These are phyloP conservation scores for Dicrostonyx torquatus DNA, from an alignment of 2,797 vertebrate genomes.

Conservation along the genomic window DNA sequence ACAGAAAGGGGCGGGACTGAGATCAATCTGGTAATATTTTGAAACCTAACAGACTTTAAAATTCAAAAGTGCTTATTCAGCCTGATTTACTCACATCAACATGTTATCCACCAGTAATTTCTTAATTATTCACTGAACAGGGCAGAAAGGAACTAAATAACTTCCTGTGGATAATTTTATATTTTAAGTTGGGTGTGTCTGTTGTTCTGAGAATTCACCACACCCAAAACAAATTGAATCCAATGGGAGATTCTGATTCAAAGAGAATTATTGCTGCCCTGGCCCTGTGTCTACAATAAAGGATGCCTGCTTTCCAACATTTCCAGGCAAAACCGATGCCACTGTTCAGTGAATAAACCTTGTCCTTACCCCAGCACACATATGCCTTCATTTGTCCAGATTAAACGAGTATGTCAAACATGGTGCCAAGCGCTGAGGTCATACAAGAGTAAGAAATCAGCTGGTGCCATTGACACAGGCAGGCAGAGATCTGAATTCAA, in stretches of 20 bases:
- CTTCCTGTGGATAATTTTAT: conserved; percentile 50
- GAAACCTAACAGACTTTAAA: conserved; percentile 46
- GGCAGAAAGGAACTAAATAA: conserved; percentile 40
- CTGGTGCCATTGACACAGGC: background rate
- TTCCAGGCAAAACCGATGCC: background rate
- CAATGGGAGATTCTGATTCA: conserved; percentile 48
- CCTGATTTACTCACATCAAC: background rate
- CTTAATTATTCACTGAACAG: conserved; percentile 62
- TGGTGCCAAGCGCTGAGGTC: background rate
- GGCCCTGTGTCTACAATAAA: background rate
- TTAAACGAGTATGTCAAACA: background rate
- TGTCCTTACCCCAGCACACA: background rate
- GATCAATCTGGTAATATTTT: conserved; percentile 21
- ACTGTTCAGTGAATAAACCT: background rate
- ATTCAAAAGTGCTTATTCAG: background rate
- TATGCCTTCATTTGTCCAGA: background rate
- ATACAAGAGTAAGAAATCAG: background rate
- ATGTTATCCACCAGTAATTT: conserved; percentile 7
- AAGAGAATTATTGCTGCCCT: background rate
- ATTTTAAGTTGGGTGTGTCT: conserved; percentile 60
- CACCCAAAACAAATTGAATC: conserved; percentile 47
- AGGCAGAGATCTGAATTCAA: background rate
- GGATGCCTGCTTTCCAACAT: background rate
- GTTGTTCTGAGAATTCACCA: conserved; percentile 52
- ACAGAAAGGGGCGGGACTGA: background rate